phyloP scores from a whole-genome alignment of 2,888 invertebrate genomes.

The Drosophila mulleri region DNA sequence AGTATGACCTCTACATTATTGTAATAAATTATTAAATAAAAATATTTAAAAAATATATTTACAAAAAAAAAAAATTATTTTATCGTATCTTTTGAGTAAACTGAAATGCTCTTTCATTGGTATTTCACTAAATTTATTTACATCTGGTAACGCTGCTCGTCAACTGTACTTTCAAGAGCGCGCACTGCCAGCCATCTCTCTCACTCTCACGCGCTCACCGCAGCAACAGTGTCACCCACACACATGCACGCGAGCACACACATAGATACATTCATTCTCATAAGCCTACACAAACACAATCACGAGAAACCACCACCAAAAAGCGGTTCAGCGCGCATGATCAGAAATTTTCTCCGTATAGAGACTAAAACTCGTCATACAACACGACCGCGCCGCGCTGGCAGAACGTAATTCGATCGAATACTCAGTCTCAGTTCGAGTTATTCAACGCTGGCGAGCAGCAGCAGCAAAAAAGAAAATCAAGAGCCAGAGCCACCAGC shows the following conservation, averaged over 20 bases:
- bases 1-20: neutral
- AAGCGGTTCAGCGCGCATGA: slow-evolving; percentile 65
- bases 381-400: slow-evolving; percentile 66
- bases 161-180: slow-evolving; percentile 82
- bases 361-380: slow-evolving; percentile 65
- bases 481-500: slow-evolving; percentile 60
- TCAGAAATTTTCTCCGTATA: slow-evolving; percentile 77
- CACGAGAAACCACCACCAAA: slow-evolving; percentile 62
- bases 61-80: neutral
- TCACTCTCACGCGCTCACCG: slow-evolving; percentile 62
- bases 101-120: slow-evolving; percentile 61
- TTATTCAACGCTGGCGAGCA: slow-evolving; percentile 83
- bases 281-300: slow-evolving; percentile 13
- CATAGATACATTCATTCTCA: slow-evolving; percentile 22
- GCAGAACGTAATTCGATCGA: slow-evolving; percentile 82
- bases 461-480: slow-evolving; percentile 64
- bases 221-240: slow-evolving; percentile 62
- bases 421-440: slow-evolving; percentile 81
- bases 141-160: slow-evolving; percentile 73
- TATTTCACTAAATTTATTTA: slow-evolving; percentile 55
- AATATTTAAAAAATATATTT: neutral
- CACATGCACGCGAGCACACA: slow-evolving; percentile 18
- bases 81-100: neutral
- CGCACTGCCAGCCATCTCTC: slow-evolving; percentile 78
- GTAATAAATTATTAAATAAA: too few species aligned